Conservation (phyloP, 92 coral and sea anemone species). For the Porites divaricata region DNA sequence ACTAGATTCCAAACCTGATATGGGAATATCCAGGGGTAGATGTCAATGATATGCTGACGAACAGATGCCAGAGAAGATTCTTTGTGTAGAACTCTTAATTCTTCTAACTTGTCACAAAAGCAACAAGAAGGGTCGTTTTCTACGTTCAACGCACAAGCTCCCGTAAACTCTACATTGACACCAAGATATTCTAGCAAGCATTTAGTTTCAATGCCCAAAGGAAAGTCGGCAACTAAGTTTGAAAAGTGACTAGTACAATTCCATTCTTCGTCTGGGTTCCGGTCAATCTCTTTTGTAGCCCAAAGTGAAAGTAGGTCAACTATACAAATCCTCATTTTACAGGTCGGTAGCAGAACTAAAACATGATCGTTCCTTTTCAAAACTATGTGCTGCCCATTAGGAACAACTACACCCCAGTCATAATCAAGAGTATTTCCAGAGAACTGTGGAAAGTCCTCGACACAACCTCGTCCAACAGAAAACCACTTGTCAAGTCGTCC, state of each 20-base stretch:
- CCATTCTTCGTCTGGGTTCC: background rate
- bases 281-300: conserved; percentile 3
- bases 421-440: background rate
- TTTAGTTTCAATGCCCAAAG: too few species aligned
- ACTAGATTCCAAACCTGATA: background rate
- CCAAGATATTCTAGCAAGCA: too few species aligned
- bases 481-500: conserved; percentile 53
- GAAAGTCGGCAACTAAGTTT: too few species aligned
- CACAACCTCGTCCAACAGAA: conserved; percentile 14
- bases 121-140: background rate
- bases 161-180: too few species aligned
- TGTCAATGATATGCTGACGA: background rate
- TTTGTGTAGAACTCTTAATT: background rate
- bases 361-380: background rate
- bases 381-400: background rate
- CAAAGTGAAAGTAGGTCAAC: background rate
- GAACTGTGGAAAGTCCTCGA: conserved; percentile 32
- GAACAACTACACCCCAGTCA: background rate
- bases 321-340: background rate
- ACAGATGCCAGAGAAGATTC: background rate
- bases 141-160: too few species aligned
- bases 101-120: background rate
- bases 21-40: background rate
- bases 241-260: too few species aligned
- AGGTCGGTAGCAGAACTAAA: background rate